Evolutionary conservation across 2,113 vertebrate genomes (phyloP), one percentile per base, ranked within the genome.

Genomic region (Hemichromis elongatus): DNA sequence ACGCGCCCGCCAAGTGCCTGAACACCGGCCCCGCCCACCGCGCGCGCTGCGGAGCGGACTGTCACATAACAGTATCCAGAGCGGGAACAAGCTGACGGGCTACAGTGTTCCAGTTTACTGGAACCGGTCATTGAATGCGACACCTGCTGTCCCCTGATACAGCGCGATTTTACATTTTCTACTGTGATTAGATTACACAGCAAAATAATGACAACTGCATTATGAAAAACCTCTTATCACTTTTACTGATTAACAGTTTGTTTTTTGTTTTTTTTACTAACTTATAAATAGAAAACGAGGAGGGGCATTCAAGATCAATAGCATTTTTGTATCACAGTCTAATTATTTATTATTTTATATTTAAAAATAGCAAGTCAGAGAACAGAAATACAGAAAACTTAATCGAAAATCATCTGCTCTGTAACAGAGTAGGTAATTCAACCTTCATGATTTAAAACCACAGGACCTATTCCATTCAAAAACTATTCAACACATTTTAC

Each of bases 1-100:
- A 50, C 61, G 90, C 85, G 54, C 70, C 56, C 21, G 28, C 30
- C 12, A 5, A 80, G 81, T 52, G 84, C 45, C 57, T 30, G 35
- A 40, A 81, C 73, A 9, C 53, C 21, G 47, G 47, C 90, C 84
- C 26, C 77, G 81, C 90, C 83, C 84, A 90, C 78, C 81, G 84
- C 87, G 18, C 30, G 55, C 3, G 40, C 82, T 9, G 37, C 4
- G 10, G 18, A 4, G 79, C 7, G 3, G 68, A 8, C 68, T 5
- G 68, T 42, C 77, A 6, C 35, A 2, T 5, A 57, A 26, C 9
- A 18, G 33, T 3, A 37, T 55, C 8, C 50, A 40, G 53, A 16
- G 21, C 24, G 7, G 77, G 52, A 13, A 79, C 26, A 28, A 30
- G 54, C 9, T 47, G 35, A 28, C 14, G 11, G 40, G 14, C 40